Percentiles rank a stretch among this genome's conserved stretches.
These are phyloP conservation scores for Orchestes rusci DNA, from an alignment of 2,888 invertebrate genomes.

Conservation along the genomic window DNA sequence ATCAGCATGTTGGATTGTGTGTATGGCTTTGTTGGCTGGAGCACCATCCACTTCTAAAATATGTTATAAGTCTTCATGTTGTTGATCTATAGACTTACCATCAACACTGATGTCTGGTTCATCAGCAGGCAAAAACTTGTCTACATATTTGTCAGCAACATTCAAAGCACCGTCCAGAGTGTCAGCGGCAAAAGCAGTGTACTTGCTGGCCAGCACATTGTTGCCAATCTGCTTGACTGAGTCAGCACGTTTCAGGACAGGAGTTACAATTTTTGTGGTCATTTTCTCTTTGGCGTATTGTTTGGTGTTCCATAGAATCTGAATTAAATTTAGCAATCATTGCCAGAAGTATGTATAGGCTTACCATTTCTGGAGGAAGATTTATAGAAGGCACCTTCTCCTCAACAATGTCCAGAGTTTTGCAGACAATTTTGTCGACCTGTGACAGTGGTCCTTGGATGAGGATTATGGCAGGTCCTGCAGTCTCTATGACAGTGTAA, in stretches of 20 bases:
- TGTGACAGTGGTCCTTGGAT: conserved; percentile 65
- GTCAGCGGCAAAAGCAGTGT: conserved; percentile 67
- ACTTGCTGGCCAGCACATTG: conserved; percentile 61
- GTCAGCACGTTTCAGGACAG: conserved; percentile 71
- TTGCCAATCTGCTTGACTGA: conserved; percentile 73
- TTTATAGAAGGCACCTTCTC: conserved; percentile 74
- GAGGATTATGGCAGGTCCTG: conserved; percentile 65
- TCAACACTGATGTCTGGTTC: conserved; percentile 54
- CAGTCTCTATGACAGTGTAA: conserved; percentile 62
- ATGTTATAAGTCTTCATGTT: neutral
- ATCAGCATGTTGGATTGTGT: conserved; percentile 73
- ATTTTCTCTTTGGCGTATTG: conserved; percentile 55
- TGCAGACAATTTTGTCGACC: conserved; percentile 71
- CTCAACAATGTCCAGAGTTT: conserved; percentile 79
- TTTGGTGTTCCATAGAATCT: conserved; percentile 77
- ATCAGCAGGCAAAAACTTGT: conserved; percentile 69
- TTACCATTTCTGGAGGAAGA: conserved; percentile 78
- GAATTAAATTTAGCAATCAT: conserved; percentile 26
- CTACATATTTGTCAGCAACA: conserved; percentile 74
- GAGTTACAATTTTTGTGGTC: conserved; percentile 52
- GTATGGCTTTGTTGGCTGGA: conserved; percentile 53
- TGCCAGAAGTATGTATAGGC: neutral
- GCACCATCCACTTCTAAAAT: conserved; percentile 28
- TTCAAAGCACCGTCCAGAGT: conserved; percentile 68
- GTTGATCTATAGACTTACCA: conserved; percentile 45